Base-by-base conservation (phyloP, 1,140 invertebrate species). In the Tetramorium parvispinum region DNA sequence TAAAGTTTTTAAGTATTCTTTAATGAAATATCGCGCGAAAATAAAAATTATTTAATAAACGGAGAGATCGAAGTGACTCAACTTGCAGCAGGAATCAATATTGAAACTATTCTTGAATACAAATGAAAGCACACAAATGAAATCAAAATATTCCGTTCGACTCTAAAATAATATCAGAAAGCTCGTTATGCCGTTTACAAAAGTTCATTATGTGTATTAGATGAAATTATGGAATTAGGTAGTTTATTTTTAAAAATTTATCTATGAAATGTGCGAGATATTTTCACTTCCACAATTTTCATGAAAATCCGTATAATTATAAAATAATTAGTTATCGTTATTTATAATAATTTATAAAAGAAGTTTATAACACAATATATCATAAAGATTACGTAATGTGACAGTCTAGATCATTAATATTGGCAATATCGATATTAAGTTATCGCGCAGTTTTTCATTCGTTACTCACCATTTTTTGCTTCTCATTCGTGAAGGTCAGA, bases 31-130 rank as follows among this genome's bases (percentile, higher is more conserved):
- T 43, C 18, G n/a, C 32, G 21, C 5, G 59, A 40, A 2, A 7
- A 37, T 79, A 18, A 71, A 27, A 82, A 32, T 82, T 21, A 82
- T 71, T 82, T 82, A 70, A 57, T 55, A 81, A 81, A 71, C 18
- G 16, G 16, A 78, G n/a, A 82, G 37, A 71, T 71, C 1, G 46
- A 37, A 37, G n/a, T 4, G 24, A 55, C 57, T 68, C 10, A 32
- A 81, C 32, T 55, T 37, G 37, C 3, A 43, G 16, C 4, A 18
- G 13, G 40, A 71, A 82, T 82, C 78, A 82, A 82, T 71, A 82
- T 82, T 71, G 49, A 57, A 82, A 79, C 57, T 43, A 63, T 71
- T 13, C 55, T 24, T 13, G 65, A 71, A 82, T 71, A 71, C n/a
- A 55, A 81, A 70, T 81, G 32, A 43, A 82, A 82, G 13, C 32